Percentiles rank a stretch among this genome's conserved stretches.
phyloP scores from a whole-genome alignment of 2,888 invertebrate genomes.

The Sepiola atlantica region DNA sequence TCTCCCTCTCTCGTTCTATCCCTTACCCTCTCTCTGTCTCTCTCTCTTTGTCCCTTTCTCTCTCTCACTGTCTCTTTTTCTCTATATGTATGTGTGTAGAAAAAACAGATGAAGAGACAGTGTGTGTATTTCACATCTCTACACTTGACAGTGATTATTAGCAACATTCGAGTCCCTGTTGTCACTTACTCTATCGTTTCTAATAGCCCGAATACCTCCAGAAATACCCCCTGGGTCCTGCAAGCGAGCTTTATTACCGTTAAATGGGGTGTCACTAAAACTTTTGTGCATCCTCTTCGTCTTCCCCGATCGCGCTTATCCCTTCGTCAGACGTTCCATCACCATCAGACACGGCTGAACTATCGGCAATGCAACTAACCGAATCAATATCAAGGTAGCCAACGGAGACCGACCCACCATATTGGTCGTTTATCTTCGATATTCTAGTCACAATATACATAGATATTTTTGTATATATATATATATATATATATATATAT shows the following conservation, averaged over 20 bases:
- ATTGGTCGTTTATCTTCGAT: background rate
- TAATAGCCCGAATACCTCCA: background rate
- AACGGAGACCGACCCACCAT: background rate
- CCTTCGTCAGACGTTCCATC: background rate
- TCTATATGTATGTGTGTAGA: background rate
- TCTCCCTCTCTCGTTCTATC: background rate
- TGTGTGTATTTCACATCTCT: background rate
- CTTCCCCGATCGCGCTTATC: background rate
- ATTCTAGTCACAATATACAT: too few relatives aligned
- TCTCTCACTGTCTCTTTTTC: background rate
- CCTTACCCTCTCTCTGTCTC: background rate
- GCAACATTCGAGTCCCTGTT: background rate
- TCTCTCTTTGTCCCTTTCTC: background rate
- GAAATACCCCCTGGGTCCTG: background rate
- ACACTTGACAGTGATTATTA: background rate
- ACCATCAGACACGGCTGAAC: constrained; percentile 13
- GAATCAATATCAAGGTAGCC: background rate
- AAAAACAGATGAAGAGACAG: too few relatives aligned
- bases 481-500: too few relatives aligned
- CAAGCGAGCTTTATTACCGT: constrained; percentile 9
- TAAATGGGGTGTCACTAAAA: constrained; percentile 22
- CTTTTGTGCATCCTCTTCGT: background rate
- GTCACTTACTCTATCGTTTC: background rate
- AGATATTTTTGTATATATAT: too few relatives aligned
- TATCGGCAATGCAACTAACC: background rate